Conservation (phyloP, 2,113 vertebrate genomes). For the Lepidothrix coronata region DNA sequence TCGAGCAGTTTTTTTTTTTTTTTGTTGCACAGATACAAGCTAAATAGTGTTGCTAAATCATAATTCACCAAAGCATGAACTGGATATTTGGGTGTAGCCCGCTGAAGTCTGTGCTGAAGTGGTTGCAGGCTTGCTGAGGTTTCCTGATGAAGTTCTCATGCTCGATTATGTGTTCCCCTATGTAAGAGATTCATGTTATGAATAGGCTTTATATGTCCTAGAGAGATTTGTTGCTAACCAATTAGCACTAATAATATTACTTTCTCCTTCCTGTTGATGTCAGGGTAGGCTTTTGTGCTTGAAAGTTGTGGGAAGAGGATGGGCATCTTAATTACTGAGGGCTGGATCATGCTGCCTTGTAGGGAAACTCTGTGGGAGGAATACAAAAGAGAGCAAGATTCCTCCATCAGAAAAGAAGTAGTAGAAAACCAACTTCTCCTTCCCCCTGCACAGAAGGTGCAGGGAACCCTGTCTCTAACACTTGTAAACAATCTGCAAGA, state of each 20-base stretch:
- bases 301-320: conserved; percentile 12
- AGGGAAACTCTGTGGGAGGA: neutral
- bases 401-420: neutral
- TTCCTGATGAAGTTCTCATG: neutral
- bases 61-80: accelerated
- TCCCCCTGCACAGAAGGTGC: neutral
- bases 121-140: neutral
- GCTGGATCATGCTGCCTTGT: neutral
- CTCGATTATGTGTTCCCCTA: neutral
- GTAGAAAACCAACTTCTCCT: neutral
- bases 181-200: neutral
- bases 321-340: conserved; percentile 11
- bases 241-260: conserved; percentile 16
- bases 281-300: conserved; percentile 1
- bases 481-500: neutral
- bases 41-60: neutral
- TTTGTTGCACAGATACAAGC: neutral
- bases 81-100: neutral
- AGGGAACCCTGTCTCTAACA: neutral
- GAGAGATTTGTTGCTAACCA: conserved; percentile 7
- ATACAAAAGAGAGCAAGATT: neutral
- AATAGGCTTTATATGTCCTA: neutral
- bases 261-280: conserved; percentile 20
- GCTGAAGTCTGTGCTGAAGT: neutral
- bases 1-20: neutral